A percentile compares a stretch with the other conserved stretches of the same genome.
Evolutionary conservation across 1,140 invertebrate species (phyloP).

Genomic region (Bacillus rossius): DNA sequence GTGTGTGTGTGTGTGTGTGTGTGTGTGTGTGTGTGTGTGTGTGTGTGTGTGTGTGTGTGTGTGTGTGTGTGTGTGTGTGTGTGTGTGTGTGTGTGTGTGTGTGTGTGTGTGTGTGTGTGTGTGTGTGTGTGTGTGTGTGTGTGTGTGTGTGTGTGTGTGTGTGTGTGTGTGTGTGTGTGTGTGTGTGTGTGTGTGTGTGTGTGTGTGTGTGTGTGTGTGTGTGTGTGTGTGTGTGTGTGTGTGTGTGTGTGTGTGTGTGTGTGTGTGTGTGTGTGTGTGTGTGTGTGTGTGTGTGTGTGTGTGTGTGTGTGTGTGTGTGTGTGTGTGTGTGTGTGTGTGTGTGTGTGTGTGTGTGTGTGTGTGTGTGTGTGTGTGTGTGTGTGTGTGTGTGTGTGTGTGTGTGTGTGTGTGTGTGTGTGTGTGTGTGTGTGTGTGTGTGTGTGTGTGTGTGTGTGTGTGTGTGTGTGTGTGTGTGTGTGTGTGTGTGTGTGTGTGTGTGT

Average conservation of each 20-base stretch:
- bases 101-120: constrained; percentile 9
- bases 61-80: constrained; percentile 14
- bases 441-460: constrained; percentile 11
- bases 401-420: constrained; percentile 29
- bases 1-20: constrained; percentile 15
- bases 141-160: constrained; percentile 28
- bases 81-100: constrained; percentile 16
- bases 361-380: constrained; percentile 36
- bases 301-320: constrained; percentile 32
- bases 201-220: constrained; percentile 28
- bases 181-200: constrained; percentile 30
- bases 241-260: constrained; percentile 30
- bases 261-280: constrained; percentile 31
- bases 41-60: constrained; percentile 15
- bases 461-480: background rate
- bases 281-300: constrained; percentile 34
- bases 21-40: constrained; percentile 15
- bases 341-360: constrained; percentile 32
- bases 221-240: constrained; percentile 29
- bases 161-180: constrained; percentile 28
- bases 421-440: constrained; percentile 30
- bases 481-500: background rate
- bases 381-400: constrained; percentile 34
- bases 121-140: constrained; percentile 24
- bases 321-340: constrained; percentile 29